These are phyloP conservation scores for Drosophila prosaltans DNA, from an alignment of 1,140 invertebrate genomes.

Conservation along the genomic window DNA sequence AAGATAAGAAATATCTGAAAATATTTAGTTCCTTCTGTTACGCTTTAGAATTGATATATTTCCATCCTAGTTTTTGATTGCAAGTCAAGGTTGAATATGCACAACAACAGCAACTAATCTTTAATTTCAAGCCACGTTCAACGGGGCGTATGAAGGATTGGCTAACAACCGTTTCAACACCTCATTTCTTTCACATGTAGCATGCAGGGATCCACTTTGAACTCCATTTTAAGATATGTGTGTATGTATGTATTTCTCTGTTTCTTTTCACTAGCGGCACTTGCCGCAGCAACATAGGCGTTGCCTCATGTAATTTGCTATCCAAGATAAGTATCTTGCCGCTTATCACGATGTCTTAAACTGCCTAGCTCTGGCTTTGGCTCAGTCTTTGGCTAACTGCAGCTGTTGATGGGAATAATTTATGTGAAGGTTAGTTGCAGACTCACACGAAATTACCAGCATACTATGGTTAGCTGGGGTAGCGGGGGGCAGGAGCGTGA, in stretches of 20 bases:
- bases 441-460: slow-evolving; percentile 70
- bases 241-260: too few relatives aligned
- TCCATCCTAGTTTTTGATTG: neutral
- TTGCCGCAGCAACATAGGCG: slow-evolving; percentile 56
- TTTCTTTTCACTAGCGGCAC: slow-evolving; percentile 34
- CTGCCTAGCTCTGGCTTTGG: slow-evolving; percentile 43
- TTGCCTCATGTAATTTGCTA: slow-evolving; percentile 78
- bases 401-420: slow-evolving; percentile 80
- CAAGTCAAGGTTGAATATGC: slow-evolving; percentile 29
- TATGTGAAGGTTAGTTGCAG: slow-evolving; percentile 78
- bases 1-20: neutral
- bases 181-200: slow-evolving; percentile 70
- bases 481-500: neutral
- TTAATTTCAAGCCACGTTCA: slow-evolving; percentile 44
- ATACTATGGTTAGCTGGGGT: slow-evolving; percentile 6
- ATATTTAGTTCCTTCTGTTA: neutral
- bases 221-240: neutral
- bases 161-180: slow-evolving; percentile 72
- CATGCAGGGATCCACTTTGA: slow-evolving; percentile 35
- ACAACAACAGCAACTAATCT: neutral
- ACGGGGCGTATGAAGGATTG: slow-evolving; percentile 61
- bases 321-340: slow-evolving; percentile 75
- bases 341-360: slow-evolving; percentile 80
- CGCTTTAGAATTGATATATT: too few relatives aligned
- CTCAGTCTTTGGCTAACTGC: slow-evolving; percentile 37